phyloP scores from a whole-genome alignment of 1,140 invertebrate species.

The Panulirus ornatus region DNA sequence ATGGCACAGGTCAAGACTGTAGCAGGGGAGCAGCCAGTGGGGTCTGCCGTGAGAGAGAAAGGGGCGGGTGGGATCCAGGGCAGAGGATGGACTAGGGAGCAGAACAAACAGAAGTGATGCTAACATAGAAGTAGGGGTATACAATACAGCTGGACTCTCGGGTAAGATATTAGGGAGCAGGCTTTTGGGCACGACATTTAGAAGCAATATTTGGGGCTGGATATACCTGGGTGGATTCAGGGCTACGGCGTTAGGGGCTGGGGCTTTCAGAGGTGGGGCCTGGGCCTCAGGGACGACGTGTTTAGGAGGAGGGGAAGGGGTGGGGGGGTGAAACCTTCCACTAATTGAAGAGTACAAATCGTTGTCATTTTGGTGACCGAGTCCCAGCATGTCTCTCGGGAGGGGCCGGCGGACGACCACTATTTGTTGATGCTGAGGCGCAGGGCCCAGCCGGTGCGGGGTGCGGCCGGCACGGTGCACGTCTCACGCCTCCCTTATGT shows the following conservation, averaged over 20 bases:
- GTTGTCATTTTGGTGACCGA: constrained; percentile 59
- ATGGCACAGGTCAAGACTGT: too few species aligned
- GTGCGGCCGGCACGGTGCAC: too few species aligned
- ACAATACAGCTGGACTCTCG: too few species aligned
- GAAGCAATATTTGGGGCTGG: not conserved
- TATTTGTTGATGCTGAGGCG: constrained; percentile 43
- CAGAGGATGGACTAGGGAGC: too few species aligned
- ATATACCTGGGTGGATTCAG: not conserved
- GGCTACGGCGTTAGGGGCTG: not conserved
- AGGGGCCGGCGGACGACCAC: constrained; percentile 25
- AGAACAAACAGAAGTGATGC: too few species aligned
- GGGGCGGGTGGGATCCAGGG: too few species aligned
- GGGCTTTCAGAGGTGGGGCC: not conserved
- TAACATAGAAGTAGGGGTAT: too few species aligned
- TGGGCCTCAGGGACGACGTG: not conserved
- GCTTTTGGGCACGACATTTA: too few species aligned
- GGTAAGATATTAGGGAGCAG: too few species aligned
- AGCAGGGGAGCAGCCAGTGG: too few species aligned
- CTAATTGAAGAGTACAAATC: constrained; percentile 64
- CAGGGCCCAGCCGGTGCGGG: not conserved
- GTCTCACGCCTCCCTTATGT: too few species aligned
- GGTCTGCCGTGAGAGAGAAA: too few species aligned
- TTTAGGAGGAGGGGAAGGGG: not conserved
- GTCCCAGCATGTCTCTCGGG: constrained; percentile 14
- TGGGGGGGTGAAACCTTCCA: constrained; percentile 21